Conservation (phyloP, 1,140 invertebrate genomes). For the Drosophila biarmipes region DNA sequence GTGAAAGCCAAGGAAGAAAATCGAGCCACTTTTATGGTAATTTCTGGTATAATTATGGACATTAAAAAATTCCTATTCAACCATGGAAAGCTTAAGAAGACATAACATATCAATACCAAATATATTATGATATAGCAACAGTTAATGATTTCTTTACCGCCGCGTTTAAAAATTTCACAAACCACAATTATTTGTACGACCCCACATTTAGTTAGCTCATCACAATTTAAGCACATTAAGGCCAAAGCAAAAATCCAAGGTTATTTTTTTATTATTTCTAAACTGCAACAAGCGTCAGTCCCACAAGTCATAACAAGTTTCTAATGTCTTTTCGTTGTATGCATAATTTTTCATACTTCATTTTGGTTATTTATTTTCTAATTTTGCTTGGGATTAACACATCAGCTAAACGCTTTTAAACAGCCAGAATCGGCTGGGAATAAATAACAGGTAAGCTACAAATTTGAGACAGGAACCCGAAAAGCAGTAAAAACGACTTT, state of each 20-base stretch:
- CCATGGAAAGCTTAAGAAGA: background rate
- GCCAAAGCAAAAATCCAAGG: slow-evolving; percentile 51
- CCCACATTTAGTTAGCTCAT: slow-evolving; percentile 7
- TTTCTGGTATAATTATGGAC: slow-evolving; percentile 7
- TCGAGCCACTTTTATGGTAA: background rate
- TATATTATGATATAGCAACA: background rate
- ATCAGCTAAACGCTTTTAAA: slow-evolving; percentile 37
- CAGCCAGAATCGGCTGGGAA: slow-evolving; percentile 11
- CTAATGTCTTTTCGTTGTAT: slow-evolving; percentile 51
- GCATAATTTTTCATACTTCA: slow-evolving; percentile 54
- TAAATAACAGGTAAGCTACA: slow-evolving; percentile 34
- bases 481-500: slow-evolving; percentile 16
- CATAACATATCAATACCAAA: background rate
- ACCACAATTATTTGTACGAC: background rate
- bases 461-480: slow-evolving; percentile 1
- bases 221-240: slow-evolving; percentile 47
- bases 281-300: slow-evolving; percentile 41
- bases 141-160: background rate
- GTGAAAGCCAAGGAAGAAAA: slow-evolving; percentile 13
- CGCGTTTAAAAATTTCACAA: background rate
- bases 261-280: slow-evolving; percentile 25
- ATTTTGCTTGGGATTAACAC: slow-evolving; percentile 34
- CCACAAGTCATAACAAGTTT: slow-evolving; percentile 48
- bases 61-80: background rate
- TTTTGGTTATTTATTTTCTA: slow-evolving; percentile 28